Evolutionary conservation across 2,888 invertebrate species (phyloP), one percentile per base, ranked within the genome.

Genomic region (Globia sparganii): DNA sequence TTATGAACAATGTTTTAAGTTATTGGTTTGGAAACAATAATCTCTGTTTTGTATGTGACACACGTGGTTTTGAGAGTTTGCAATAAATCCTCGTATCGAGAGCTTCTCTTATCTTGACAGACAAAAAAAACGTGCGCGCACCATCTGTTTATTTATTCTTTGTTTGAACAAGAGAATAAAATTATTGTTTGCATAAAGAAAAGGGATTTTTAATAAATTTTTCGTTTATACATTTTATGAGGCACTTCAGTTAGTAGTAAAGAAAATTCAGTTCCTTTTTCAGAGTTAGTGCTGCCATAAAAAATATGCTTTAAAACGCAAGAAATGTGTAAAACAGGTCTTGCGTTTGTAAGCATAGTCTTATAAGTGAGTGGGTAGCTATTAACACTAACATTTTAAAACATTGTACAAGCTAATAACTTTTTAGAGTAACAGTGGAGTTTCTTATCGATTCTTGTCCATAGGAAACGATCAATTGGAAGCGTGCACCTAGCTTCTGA

Each of bases 41-140:
- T 82, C 15, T 46, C 61, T 65, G 61, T 72, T 65, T 58, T 13
- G 58, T 49, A 61, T 81, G 53, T 64, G 64, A 59, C 75, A 72
- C 85, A 85, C 68, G 71, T 85, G 81, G 69, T 21, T 72, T 75
- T 56, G 43, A 62, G 53, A 64, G 59, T 56, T 72, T 25, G 66
- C 71, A 81, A 75, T 75, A n/a, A n/a, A 75, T 81, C 13, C 8
- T 28, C 59, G 37, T 71, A 46, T 71, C 64, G 59, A n/a, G n/a
- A 31, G 21, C 21, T 49, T 49, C 13, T 18, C 53, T 84, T 79
- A 79, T 81, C 69, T 62, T 1, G 46, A 69, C 58, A 21, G 31
- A 25, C 34, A 25, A 72, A 34, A 34, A 34, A 67, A 25, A 75
- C 68, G 67, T 75, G 72, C 46, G 40, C 46, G 18, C 28, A 1